Evolutionary conservation across 2,888 invertebrate species (phyloP).

Genomic region (Diaprepes abbreviatus): DNA sequence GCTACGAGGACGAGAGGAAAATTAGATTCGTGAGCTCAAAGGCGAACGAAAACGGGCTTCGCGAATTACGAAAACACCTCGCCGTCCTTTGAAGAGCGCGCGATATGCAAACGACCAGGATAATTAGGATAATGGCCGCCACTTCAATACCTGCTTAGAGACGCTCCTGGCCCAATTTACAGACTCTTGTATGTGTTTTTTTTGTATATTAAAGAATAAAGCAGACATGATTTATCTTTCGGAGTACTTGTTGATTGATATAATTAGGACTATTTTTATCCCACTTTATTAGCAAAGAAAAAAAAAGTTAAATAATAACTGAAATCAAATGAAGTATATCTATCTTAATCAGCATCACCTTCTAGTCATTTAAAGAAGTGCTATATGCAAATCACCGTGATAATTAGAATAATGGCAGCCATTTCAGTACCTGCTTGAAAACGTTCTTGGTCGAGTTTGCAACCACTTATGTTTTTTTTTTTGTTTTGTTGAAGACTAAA

Average conservation of each 20-base stretch:
- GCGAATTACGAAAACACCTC: slow-evolving; percentile 69
- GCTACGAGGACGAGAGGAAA: slow-evolving; percentile 59
- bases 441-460: slow-evolving; percentile 48
- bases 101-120: slow-evolving; percentile 69
- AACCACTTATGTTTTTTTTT: slow-evolving; percentile 38
- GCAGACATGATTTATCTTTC: neutral
- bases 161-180: slow-evolving; percentile 48
- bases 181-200: slow-evolving; percentile 33
- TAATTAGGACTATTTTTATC: neutral
- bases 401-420: slow-evolving; percentile 69
- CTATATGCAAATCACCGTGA: slow-evolving; percentile 69
- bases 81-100: slow-evolving; percentile 65
- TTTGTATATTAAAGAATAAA: slow-evolving; percentile 25
- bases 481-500: slow-evolving; percentile 5
- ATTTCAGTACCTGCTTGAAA: slow-evolving; percentile 52
- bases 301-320: too few relatives aligned
- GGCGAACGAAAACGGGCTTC: slow-evolving; percentile 61
- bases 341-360: too few relatives aligned
- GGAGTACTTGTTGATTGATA: slow-evolving; percentile 1
- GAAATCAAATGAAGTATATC: too few relatives aligned
- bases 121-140: slow-evolving; percentile 69
- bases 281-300: too few relatives aligned
- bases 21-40: slow-evolving; percentile 68
- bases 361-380: slow-evolving; percentile 65
- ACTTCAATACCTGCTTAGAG: slow-evolving; percentile 52